Conservation (phyloP, 2,888 invertebrate species). For the Spilarctia lutea region DNA sequence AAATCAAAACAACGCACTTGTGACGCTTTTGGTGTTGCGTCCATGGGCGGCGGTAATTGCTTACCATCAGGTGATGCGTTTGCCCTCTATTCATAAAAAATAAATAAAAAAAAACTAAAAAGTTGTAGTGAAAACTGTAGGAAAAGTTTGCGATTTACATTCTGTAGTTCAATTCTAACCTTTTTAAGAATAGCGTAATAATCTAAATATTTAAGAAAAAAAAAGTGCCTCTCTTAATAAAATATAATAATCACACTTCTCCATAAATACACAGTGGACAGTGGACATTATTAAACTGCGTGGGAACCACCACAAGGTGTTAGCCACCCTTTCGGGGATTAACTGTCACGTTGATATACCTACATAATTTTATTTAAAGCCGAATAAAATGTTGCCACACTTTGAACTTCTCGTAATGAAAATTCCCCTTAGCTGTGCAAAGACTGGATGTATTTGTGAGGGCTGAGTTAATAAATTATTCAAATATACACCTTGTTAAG, state of each 20-base stretch:
- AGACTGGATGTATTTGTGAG: conserved; percentile 18
- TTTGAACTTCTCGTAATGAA: conserved; percentile 8
- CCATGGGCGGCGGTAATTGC: no score
- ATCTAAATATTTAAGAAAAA: not conserved
- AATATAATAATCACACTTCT: not conserved
- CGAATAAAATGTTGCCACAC: conserved; percentile 15
- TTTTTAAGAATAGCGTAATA: not conserved
- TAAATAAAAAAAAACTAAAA: no score
- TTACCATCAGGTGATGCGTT: no score
- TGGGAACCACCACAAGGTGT: conserved; percentile 9
- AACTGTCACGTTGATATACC: conserved; percentile 6
- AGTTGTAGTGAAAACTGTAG: not conserved
- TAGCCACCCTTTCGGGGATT: conserved; percentile 12
- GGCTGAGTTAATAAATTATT: not conserved
- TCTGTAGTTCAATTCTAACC: not conserved
- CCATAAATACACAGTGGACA: not conserved
- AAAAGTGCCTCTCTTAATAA: not conserved
- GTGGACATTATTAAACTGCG: conserved; percentile 5
- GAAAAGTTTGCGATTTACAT: not conserved
- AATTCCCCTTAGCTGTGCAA: conserved; percentile 14
- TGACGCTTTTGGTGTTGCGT: no score
- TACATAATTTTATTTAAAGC: conserved; percentile 9
- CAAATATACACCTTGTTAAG: not conserved
- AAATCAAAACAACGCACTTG: no score
- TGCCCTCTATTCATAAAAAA: no score